Percentiles rank a stretch among this genome's conserved stretches.
These are phyloP conservation scores for Decapterus maruadsi DNA, from an alignment of 2,797 vertebrate species.

Conservation along the genomic window DNA sequence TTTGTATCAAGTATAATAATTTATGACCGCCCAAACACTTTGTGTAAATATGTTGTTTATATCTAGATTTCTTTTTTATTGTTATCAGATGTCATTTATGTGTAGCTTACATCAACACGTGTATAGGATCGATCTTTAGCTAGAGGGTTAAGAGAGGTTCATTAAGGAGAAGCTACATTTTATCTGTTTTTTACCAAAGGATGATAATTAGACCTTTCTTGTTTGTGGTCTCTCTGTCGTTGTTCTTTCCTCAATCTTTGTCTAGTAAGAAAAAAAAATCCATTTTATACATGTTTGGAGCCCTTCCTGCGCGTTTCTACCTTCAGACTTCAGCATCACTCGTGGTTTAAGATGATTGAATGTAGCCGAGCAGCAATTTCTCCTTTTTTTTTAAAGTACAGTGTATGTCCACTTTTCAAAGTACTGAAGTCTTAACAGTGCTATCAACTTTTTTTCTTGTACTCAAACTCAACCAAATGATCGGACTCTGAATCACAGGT, in stretches of 20 bases:
- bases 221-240: conserved; percentile 59
- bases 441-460: conserved; percentile 25
- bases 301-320: conserved; percentile 50
- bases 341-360: conserved; percentile 74
- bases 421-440: conserved; percentile 50
- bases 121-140: conserved; percentile 88
- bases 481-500: conserved; percentile 36
- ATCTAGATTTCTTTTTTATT: conserved; percentile 83
- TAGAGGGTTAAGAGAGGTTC: conserved; percentile 83
- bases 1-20: conserved; percentile 70
- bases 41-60: conserved; percentile 95
- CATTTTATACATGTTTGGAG: conserved; percentile 56
- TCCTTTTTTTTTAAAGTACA: conserved; percentile 18
- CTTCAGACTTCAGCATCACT: conserved; percentile 48
- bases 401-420: conserved; percentile 29
- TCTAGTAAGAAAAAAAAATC: conserved; percentile 53
- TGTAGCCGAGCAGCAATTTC: conserved; percentile 78
- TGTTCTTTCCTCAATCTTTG: conserved; percentile 48
- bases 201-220: conserved; percentile 78
- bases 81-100: conserved; percentile 89
- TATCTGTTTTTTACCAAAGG: conserved; percentile 93
- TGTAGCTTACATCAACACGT: conserved; percentile 89
- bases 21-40: conserved; percentile 75
- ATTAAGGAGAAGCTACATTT: conserved; percentile 72
- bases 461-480: conserved; percentile 49